A percentile compares a stretch with the other conserved stretches of the same genome.
Evolutionary conservation across 2,113 vertebrate species (phyloP).

Genomic region (Oreochromis niloticus): DNA sequence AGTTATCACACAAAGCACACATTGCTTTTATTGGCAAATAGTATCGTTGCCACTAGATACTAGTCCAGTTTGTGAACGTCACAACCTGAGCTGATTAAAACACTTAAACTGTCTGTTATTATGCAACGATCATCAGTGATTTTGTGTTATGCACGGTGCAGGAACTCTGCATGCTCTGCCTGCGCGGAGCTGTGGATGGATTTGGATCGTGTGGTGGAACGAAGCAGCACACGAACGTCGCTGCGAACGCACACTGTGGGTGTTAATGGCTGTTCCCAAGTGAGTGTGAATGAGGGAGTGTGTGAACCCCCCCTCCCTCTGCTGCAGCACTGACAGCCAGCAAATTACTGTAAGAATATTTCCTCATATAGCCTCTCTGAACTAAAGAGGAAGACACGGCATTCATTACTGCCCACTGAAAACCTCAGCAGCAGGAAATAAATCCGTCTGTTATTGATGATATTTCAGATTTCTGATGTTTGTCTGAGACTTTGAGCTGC

Average conservation of each 20-base stretch:
- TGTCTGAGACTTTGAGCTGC: neutral
- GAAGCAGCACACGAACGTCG: neutral
- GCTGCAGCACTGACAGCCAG: neutral
- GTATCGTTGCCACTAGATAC: neutral
- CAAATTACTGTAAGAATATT: neutral
- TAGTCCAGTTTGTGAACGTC: neutral
- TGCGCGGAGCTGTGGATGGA: neutral
- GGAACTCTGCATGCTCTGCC: neutral
- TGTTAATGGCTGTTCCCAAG: neutral
- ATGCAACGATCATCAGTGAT: neutral
- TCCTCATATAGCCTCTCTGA: neutral
- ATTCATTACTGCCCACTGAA: neutral
- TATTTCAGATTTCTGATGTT: neutral
- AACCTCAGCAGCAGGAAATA: neutral
- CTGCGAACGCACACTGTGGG: neutral
- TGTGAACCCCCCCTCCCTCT: neutral
- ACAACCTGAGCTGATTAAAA: neutral
- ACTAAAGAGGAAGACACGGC: neutral
- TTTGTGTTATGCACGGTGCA: neutral
- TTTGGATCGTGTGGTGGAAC: neutral
- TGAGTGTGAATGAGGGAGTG: neutral
- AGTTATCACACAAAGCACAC: neutral
- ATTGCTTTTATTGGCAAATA: neutral
- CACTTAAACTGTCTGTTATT: neutral
- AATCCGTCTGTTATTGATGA: neutral